Percentiles rank a stretch among this genome's conserved stretches.
These are phyloP conservation scores for Sinocyclocheilus grahami DNA, from an alignment of 2,113 vertebrate species.

Conservation along the genomic window DNA sequence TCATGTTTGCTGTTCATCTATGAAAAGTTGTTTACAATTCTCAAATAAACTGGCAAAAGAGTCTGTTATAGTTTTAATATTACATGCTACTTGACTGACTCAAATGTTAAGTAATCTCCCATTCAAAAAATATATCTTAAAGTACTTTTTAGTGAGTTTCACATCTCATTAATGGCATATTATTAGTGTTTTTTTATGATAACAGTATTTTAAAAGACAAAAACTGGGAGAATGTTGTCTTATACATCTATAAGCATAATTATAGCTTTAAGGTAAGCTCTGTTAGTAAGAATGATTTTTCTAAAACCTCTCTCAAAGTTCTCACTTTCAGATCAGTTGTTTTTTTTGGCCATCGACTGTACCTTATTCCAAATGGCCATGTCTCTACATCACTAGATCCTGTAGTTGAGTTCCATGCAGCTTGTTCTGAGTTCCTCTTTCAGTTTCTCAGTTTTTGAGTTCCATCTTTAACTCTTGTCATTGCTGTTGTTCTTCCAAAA, in stretches of 20 bases:
- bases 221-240: conserved; percentile 22
- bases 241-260: background rate
- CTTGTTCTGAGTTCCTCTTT: conserved; percentile 6
- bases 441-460: conserved; percentile 14
- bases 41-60: conserved; percentile 29
- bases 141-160: conserved; percentile 13
- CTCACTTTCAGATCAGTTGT: background rate
- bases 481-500: background rate
- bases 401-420: conserved; percentile 14
- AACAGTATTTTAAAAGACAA: conserved; percentile 40
- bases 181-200: background rate
- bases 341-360: background rate
- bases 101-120: conserved; percentile 1
- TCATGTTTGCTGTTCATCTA: background rate
- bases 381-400: background rate
- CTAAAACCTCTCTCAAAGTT: conserved; percentile 12
- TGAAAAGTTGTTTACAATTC: background rate
- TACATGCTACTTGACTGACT: conserved; percentile 9
- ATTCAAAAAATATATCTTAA: conserved; percentile 22
- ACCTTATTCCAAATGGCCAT: background rate
- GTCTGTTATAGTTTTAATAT: background rate
- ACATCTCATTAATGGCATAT: conserved; percentile 11
- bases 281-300: conserved; percentile 24
- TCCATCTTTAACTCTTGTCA: conserved; percentile 28
- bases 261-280: conserved; percentile 3